Base-by-base conservation (phyloP, 1,140 invertebrate genomes). In the Pseudobourletiella spinata region DNA sequence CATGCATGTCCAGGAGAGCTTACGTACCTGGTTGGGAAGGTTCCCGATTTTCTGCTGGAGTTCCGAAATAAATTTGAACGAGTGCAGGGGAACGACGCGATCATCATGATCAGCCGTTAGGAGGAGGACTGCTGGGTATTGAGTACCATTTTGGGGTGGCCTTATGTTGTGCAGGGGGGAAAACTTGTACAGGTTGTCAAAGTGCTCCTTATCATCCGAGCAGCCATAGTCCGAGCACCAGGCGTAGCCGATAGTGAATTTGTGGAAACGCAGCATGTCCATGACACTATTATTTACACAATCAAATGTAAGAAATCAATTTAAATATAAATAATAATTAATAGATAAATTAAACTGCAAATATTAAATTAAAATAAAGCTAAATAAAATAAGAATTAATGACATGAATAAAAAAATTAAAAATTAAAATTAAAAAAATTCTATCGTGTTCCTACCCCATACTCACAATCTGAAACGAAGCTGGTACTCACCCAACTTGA, bases 181-280 rank as follows among this genome's bases (percentile, higher is more conserved):
- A 78, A 90, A 95, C 77, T 92, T 93, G 26, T 86, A 80, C 11
- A 98, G 75, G 77, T 88, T 89, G 20, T 90, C 79, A 73, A 98
- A 98, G 66, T 97, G 86, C 43, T 91, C 84, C 84, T 79, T 50
- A 63, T 93, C 84, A 66, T 95, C 91, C 1, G 93, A 85, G 76
- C 84, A 88, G 16, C 96, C 96, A 78, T 89, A 99, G 77, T 99
- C 96, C 0, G 91, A 90, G 30, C 44, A 51, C 96, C 96, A 99
- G 28, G 91, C 89, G 76, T 91, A 87, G 1, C 95, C 96, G 73
- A 98, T 95, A 1, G 95, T 99, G 74, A 98, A 99, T 77, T 97
- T 97, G 77, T 98, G 92, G 78, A 93, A 99, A 42, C 94, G 82
- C 44, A 98, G 76, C 91, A 98, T 95, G 77, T 99, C 96, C 77